Conservation (phyloP, 2,888 invertebrate genomes). For the Tetramorium bicarinatum region DNA sequence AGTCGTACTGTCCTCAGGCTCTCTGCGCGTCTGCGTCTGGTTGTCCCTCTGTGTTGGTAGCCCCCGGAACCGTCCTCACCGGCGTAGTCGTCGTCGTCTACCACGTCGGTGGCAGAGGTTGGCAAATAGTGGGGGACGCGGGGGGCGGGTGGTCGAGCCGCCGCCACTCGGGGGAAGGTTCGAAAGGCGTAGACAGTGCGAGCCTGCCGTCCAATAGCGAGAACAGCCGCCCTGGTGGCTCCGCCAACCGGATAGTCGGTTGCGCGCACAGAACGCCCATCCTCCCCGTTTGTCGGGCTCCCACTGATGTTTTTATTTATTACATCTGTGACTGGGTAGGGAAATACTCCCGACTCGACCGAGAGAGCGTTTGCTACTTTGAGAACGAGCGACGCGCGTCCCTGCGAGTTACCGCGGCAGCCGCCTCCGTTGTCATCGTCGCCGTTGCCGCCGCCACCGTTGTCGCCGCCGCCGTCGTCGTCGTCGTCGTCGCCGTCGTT, state of each 20-base stretch:
- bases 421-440: constrained; percentile 86
- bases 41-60: constrained; percentile 76
- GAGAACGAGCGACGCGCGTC: constrained; percentile 85
- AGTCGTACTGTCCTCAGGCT: constrained; percentile 84
- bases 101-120: constrained; percentile 83
- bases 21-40: constrained; percentile 84
- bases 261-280: constrained; percentile 82
- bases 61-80: constrained; percentile 87
- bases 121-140: constrained; percentile 68
- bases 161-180: constrained; percentile 74
- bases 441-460: constrained; percentile 63
- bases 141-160: constrained; percentile 67
- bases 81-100: constrained; percentile 77
- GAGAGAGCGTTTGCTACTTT: constrained; percentile 85
- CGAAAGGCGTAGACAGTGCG: constrained; percentile 77
- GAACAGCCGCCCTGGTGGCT: constrained; percentile 76
- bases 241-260: constrained; percentile 79
- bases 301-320: constrained; percentile 86
- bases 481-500: constrained; percentile 42
- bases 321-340: constrained; percentile 87
- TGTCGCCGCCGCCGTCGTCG: constrained; percentile 62
- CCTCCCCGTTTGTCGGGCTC: constrained; percentile 83
- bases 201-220: constrained; percentile 77
- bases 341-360: constrained; percentile 86
- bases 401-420: constrained; percentile 83